Evolutionary conservation across 2,888 invertebrate species (phyloP), one percentile per base, ranked within the genome.

Genomic region (Coelinius sp.): DNA sequence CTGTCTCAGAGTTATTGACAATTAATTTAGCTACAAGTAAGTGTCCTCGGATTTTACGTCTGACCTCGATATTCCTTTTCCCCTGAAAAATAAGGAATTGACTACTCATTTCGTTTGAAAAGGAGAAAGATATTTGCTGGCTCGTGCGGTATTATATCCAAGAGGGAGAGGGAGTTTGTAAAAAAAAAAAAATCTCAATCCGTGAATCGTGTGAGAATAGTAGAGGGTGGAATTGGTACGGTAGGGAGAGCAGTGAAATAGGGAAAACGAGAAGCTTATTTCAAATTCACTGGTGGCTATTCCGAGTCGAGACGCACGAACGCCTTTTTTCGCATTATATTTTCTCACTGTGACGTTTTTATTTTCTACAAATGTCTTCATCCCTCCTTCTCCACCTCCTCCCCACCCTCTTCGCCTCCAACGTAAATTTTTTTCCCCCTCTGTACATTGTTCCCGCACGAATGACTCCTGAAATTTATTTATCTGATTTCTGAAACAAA

Each of bases 241-340:
- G 8, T 2, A n/a, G 7, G 31, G 56, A 25, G 14, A 27, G 24
- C 41, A 41, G 7, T 35, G 31, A 59, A 59, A n/a, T 59, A 63
- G 24, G 24, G 41, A 41, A 63, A 41, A 63, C 41, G n/a, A 24
- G 38, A 62, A 63, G 41, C 71, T 67, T 49, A 52, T 71, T 71
- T 62, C 38, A 67, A 62, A 71, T 71, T 71, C 71, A 71, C 27
- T 20, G 44, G 10, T 31, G 62, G 63, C 49, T 25, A 59, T 71
- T 17, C 22, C 59, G 44, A 44, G 35, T 66, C 14, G 59, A n/a
- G 25, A 71, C 67, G 71, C 71, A 71, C 67, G 71, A 52, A 10
- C 52, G 66, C 22, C 12, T 67, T 52, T 62, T 71, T 59, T 22
- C 56, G 63, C 65, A 52, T 70, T 65, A 65, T 52, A 35, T 35